Evolutionary conservation across 2,113 vertebrate species (phyloP), one percentile per base, ranked within the genome.

Genomic region (Mesocricetus auratus): DNA sequence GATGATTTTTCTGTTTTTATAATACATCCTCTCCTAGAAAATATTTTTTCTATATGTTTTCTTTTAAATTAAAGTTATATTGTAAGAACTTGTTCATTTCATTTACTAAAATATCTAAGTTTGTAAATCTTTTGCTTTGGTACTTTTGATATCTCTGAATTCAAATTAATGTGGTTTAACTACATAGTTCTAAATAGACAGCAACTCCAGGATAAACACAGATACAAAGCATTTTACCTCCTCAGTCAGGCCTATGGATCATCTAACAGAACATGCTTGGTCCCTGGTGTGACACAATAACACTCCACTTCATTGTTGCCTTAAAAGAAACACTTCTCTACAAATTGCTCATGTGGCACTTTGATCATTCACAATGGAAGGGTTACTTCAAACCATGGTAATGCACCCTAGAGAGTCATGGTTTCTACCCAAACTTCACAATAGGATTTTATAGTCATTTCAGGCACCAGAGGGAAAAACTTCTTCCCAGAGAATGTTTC

Each of bases 201-300:
- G 85, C 58, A 88, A 50, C 74, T 90, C 16, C 56, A 69, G 87
- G 45, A 12, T 56, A 95, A 97, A 92, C 90, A 86, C 83, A 90
- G 96, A 75, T 81, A 62, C 45, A 58, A 66, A 89, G 47, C 36
- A 50, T 95, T 95, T 93, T 88, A 89, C 36, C 75, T 92, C 75
- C 89, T 88, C 50, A 58, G 94, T 88, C 50, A 58, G 94, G 79
- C 92, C 58, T 77, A 26, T 88, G 75, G 90, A 92, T 97, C 96
- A 95, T 96, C 95, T 97, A 22, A 7, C 66, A n/a, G 83, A 97
- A 64, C 69, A 93, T 50, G 39, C 93, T 93, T n/a, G 22, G 94
- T 96, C 87, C 94, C 97, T 96, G 79, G 85, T 96, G 96, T 96
- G 87, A 91, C 89, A 96, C 79, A 96, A 93, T 96, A 95, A 81